A percentile compares a stretch with the other conserved stretches of the same genome.
Evolutionary conservation across 2,888 invertebrate species (phyloP).

Genomic region (Eupithecia pulchellata): DNA sequence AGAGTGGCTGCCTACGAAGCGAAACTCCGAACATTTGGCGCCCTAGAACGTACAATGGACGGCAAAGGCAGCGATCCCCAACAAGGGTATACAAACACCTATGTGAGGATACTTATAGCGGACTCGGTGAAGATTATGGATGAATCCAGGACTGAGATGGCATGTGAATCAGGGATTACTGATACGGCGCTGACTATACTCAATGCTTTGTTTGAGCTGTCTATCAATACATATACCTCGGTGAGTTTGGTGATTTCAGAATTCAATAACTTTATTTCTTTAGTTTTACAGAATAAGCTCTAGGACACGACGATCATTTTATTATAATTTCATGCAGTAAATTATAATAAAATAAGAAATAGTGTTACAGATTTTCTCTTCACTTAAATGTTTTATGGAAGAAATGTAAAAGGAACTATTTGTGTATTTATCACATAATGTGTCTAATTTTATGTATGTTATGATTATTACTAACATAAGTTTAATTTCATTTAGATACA

Average conservation of each 20-base stretch:
- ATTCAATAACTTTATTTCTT: too few relatives aligned
- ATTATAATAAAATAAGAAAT: too few relatives aligned
- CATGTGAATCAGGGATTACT: slow-evolving; percentile 74
- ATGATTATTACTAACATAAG: too few relatives aligned
- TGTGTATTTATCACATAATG: too few relatives aligned
- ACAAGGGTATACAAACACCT: slow-evolving; percentile 77
- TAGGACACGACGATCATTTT: too few relatives aligned
- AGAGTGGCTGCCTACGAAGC: slow-evolving; percentile 84
- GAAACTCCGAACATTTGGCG: slow-evolving; percentile 88
- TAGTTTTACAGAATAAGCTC: too few relatives aligned
- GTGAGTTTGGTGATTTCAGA: slow-evolving; percentile 66
- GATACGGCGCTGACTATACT: slow-evolving; percentile 65
- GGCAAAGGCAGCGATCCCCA: slow-evolving; percentile 86
- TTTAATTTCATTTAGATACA: too few relatives aligned
- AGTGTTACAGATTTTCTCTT: too few relatives aligned
- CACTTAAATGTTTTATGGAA: too few relatives aligned
- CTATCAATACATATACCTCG: slow-evolving; percentile 71
- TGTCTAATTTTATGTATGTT: too few relatives aligned
- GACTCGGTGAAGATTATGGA: slow-evolving; percentile 89
- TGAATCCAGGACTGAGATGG: slow-evolving; percentile 69
- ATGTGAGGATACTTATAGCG: slow-evolving; percentile 85
- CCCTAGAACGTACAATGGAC: slow-evolving; percentile 86
- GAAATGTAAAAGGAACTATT: too few relatives aligned
- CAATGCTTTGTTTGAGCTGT: slow-evolving; percentile 64
- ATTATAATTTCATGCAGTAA: too few relatives aligned